phyloP scores from a whole-genome alignment of 1,140 invertebrate species.

The Procambarus virginalis region DNA sequence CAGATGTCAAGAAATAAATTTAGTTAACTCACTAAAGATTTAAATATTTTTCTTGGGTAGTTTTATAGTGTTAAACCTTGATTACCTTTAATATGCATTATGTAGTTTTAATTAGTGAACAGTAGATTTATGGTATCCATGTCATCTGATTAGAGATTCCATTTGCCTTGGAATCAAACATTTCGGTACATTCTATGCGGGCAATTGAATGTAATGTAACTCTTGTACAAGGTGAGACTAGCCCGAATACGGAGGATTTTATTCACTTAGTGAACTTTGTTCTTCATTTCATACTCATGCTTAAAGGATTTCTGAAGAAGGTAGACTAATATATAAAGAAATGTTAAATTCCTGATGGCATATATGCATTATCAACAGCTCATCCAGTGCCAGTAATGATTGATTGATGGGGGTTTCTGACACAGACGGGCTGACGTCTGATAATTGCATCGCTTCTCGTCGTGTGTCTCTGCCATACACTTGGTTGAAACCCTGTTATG shows the following conservation, averaged over 20 bases:
- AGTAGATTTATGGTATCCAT: too few species aligned
- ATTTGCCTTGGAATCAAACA: too few species aligned
- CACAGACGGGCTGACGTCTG: slow-evolving; percentile 27
- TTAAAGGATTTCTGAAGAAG: background rate
- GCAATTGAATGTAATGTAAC: too few species aligned
- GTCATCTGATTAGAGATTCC: too few species aligned
- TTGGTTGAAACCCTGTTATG: slow-evolving; percentile 36
- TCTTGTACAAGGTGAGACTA: too few species aligned
- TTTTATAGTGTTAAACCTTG: background rate
- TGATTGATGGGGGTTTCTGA: slow-evolving; percentile 39
- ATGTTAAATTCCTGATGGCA: background rate
- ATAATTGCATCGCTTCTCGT: slow-evolving; percentile 19
- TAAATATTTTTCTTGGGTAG: background rate
- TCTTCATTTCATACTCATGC: background rate
- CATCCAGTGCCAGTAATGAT: slow-evolving; percentile 32
- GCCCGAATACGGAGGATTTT: too few species aligned
- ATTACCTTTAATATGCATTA: background rate
- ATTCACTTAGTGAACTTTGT: background rate
- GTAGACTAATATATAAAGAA: background rate
- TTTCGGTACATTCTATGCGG: too few species aligned
- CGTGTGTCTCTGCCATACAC: slow-evolving; percentile 38
- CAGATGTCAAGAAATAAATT: too few species aligned
- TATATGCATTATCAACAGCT: slow-evolving; percentile 5
- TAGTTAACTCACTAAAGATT: too few species aligned
- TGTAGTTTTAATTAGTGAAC: background rate